Percentiles rank a stretch among this genome's conserved stretches.
These are phyloP conservation scores for Cantharis nigra DNA, from an alignment of 2,888 invertebrate genomes.

Conservation along the genomic window DNA sequence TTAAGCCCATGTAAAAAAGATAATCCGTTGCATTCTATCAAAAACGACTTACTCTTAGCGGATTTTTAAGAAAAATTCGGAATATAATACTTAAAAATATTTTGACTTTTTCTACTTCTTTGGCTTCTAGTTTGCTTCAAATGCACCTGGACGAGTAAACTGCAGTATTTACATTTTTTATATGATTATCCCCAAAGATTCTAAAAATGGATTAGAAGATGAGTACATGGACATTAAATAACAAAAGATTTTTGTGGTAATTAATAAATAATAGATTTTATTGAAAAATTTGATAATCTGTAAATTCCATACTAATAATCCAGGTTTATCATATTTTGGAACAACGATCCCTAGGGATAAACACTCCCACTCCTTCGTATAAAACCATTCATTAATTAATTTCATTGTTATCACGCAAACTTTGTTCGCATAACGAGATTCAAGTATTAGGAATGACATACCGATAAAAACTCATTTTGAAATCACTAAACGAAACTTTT, in stretches of 20 bases:
- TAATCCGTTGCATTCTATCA: background rate
- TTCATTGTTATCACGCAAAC: slow-evolving; percentile 19
- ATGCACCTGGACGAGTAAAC: background rate
- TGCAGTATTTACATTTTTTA: background rate
- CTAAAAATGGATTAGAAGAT: background rate
- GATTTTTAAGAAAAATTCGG: background rate
- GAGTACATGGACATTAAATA: background rate
- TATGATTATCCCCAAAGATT: background rate
- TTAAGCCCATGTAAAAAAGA: background rate
- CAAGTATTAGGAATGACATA: background rate
- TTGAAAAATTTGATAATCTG: slow-evolving; percentile 5
- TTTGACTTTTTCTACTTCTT: background rate
- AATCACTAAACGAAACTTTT: background rate
- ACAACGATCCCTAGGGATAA: slow-evolving; percentile 17
- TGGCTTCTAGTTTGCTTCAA: background rate
- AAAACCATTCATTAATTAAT: slow-evolving; percentile 28
- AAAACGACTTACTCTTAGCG: background rate
- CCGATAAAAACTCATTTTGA: background rate
- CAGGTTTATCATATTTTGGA: slow-evolving; percentile 17
- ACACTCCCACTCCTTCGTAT: slow-evolving; percentile 18
- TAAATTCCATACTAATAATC: slow-evolving; percentile 8
- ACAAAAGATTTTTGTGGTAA: background rate
- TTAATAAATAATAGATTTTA: background rate
- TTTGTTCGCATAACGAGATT: slow-evolving; percentile 4
- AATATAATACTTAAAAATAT: background rate